Percentiles rank a stretch among this genome's conserved stretches.
phyloP scores from a whole-genome alignment of 2,888 invertebrate species.

The Muscina levida region DNA sequence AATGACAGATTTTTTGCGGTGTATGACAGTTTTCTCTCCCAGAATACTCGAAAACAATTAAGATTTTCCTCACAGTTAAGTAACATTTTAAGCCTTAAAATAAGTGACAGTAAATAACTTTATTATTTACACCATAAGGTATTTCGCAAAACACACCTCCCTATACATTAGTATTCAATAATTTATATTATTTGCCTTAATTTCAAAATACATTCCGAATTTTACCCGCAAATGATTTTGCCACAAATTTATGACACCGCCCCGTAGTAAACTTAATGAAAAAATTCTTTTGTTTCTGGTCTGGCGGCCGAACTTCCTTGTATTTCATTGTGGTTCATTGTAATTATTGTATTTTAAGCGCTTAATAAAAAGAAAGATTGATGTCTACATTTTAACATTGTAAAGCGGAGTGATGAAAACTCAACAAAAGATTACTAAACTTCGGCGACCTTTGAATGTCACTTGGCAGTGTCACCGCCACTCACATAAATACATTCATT shows the following conservation, averaged over 20 bases:
- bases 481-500: not conserved
- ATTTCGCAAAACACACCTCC: too few species aligned
- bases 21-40: too few species aligned
- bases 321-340: not conserved
- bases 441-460: slow-evolving; percentile 23
- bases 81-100: too few species aligned
- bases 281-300: not conserved
- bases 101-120: too few species aligned
- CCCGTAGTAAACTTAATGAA: too few species aligned
- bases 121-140: too few species aligned
- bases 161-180: too few species aligned
- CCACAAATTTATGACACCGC: too few species aligned
- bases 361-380: slow-evolving; percentile 5
- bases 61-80: too few species aligned
- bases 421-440: slow-evolving; percentile 10
- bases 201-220: not conserved
- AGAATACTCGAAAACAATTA: too few species aligned
- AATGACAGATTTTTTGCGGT: too few species aligned
- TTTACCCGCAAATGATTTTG: too few species aligned
- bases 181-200: not conserved
- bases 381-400: not conserved
- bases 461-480: not conserved
- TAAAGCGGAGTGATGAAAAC: not conserved
- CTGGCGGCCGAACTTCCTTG: slow-evolving; percentile 1
- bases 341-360: not conserved